Evolutionary conservation across 1,140 invertebrate genomes (phyloP).

Genomic region (Panulirus ornatus): DNA sequence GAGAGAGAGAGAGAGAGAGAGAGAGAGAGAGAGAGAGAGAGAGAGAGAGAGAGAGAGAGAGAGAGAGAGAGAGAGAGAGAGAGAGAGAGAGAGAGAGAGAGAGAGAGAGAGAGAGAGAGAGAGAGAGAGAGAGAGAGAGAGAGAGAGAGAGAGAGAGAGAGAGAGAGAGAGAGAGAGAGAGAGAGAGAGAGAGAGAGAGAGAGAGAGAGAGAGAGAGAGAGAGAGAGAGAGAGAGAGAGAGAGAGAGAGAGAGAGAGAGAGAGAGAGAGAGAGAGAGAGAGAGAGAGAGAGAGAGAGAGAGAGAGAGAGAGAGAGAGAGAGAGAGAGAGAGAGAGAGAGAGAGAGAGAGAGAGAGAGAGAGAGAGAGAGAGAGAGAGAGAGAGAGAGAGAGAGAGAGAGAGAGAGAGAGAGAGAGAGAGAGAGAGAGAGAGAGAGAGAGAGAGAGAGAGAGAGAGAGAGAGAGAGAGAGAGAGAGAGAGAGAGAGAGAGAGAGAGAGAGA

Average conservation of each 20-base stretch:
- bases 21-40: constrained; percentile 7
- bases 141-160: not conserved
- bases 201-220: constrained; percentile 7
- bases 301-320: constrained; percentile 1
- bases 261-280: constrained; percentile 7
- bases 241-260: constrained; percentile 7
- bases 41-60: constrained; percentile 7
- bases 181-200: constrained; percentile 7
- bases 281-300: constrained; percentile 7
- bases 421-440: not conserved
- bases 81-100: constrained; percentile 7
- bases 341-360: not conserved
- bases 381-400: not conserved
- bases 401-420: too few species aligned
- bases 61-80: constrained; percentile 7
- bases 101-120: constrained; percentile 7
- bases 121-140: constrained; percentile 7
- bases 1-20: constrained; percentile 7
- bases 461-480: not conserved
- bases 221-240: constrained; percentile 7
- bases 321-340: not conserved
- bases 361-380: not conserved
- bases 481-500: not conserved
- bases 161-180: constrained; percentile 7
- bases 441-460: not conserved